Percentiles rank a stretch among this genome's conserved stretches.
phyloP scores from a whole-genome alignment of 2,888 invertebrate species.

The Neocrepidodera transversa region DNA sequence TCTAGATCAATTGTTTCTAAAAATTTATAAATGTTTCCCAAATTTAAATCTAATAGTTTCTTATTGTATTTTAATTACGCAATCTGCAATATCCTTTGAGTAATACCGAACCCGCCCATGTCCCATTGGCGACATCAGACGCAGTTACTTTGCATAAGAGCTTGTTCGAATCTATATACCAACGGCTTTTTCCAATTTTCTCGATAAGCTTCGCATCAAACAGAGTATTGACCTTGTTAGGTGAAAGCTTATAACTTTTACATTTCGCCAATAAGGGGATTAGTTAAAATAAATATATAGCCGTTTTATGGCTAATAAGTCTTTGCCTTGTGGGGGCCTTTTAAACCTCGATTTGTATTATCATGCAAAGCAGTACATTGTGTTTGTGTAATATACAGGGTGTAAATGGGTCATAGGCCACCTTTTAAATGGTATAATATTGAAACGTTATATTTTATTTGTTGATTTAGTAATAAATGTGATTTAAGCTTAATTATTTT shows the following conservation, averaged over 20 bases:
- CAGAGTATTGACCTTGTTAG: constrained; percentile 29
- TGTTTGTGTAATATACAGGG: too few species aligned
- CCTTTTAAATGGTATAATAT: too few species aligned
- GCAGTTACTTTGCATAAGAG: constrained; percentile 55
- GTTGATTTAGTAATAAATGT: too few species aligned
- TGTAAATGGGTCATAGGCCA: too few species aligned
- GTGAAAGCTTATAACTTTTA: constrained; percentile 26
- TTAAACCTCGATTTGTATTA: neutral
- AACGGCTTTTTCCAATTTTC: constrained; percentile 49
- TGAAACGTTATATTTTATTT: too few species aligned
- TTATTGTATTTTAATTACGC: too few species aligned
- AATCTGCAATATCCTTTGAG: too few species aligned
- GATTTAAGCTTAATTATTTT: too few species aligned
- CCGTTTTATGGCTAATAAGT: constrained; percentile 15
- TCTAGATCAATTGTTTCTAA: too few species aligned
- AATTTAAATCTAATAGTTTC: too few species aligned
- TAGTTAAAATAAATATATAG: constrained; percentile 25
- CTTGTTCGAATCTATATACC: constrained; percentile 52
- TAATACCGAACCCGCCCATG: too few species aligned
- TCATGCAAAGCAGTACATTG: constrained; percentile 1
- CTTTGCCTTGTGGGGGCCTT: constrained; percentile 8
- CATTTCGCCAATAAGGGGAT: constrained; percentile 19
- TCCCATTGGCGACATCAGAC: constrained; percentile 55
- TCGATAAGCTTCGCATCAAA: constrained; percentile 28
- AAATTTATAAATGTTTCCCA: too few species aligned